Evolutionary conservation across 2,797 vertebrate species (phyloP), one percentile per base, ranked within the genome.

Genomic region (Cryptoprocta ferox): DNA sequence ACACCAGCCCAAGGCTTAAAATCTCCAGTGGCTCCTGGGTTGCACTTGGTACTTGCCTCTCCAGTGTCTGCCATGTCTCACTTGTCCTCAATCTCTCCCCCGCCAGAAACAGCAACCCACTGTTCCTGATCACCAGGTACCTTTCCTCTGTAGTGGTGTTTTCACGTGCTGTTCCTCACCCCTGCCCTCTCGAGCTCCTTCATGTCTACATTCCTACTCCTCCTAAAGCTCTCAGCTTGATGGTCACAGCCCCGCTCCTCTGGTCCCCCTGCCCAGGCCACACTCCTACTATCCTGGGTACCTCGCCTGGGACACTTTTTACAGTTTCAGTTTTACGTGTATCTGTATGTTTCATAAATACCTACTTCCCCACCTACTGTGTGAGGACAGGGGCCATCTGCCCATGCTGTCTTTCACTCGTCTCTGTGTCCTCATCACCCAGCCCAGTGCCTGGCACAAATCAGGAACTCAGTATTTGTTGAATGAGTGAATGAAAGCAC

Each of bases 151-250:
- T 8, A n/a, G 42, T 15, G 0, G 16, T 15, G 1, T 39, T 81
- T 61, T 21, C 11, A 19, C 1, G 3, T 42, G 11, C 11, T 1
- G 0, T 10, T 50, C 37, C 59, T 87, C 9, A 2, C 14, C 8
- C 30, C 7, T 12, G 7, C 71, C 35, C 16, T 13, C 68, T 30
- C 71, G 70, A 39, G 9, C 16, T n/a, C n/a, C n/a, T 42, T 48
- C 37, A 7, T 6, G 24, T 35, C 61, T 11, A 5, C 59, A 3
- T 13, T 24, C n/a, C 61, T 24, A 1, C 63, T 24, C 37, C 6
- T 18, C 32, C 28, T 6, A 45, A 42, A 18, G 61, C 14, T 66
- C 79, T 89, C 35, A 16, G 56, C 19, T 39, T 37, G 35, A 12
- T 1, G 4, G 10, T 26, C 63, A 45, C 50, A 78, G 37, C 45